phyloP scores from a whole-genome alignment of 2,113 vertebrate species.

The Coregonus clupeaformis region DNA sequence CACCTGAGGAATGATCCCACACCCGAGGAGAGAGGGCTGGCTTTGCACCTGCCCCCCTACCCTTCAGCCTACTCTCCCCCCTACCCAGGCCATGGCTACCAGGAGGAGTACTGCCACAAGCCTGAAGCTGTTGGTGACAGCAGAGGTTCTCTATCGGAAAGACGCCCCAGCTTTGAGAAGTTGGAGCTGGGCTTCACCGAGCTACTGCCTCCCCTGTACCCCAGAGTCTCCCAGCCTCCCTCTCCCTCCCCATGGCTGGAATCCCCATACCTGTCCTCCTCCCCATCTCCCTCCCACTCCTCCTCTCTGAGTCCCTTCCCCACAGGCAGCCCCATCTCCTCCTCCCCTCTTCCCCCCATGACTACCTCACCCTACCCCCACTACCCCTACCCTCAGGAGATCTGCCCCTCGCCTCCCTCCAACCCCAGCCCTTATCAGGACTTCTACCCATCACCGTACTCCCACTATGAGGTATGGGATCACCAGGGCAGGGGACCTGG shows the following conservation, averaged over 20 bases:
- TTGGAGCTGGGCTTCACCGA: slow-evolving; percentile 79
- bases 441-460: slow-evolving; percentile 61
- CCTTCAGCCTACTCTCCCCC: slow-evolving; percentile 65
- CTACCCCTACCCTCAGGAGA: slow-evolving; percentile 69
- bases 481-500: slow-evolving; percentile 46
- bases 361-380: slow-evolving; percentile 66
- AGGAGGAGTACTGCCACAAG: slow-evolving; percentile 65
- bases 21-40: slow-evolving; percentile 57
- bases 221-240: slow-evolving; percentile 60
- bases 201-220: slow-evolving; percentile 74
- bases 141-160: slow-evolving; percentile 53
- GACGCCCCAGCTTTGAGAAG: slow-evolving; percentile 74
- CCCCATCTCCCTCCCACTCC: slow-evolving; percentile 77
- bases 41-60: slow-evolving; percentile 69
- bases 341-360: slow-evolving; percentile 69
- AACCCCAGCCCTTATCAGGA: slow-evolving; percentile 66
- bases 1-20: slow-evolving; percentile 43
- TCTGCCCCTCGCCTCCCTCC: slow-evolving; percentile 67
- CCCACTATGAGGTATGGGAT: slow-evolving; percentile 74
- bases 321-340: slow-evolving; percentile 71
- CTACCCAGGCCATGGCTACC: slow-evolving; percentile 60
- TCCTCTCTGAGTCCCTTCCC: slow-evolving; percentile 76
- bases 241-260: slow-evolving; percentile 76
- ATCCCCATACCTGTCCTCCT: slow-evolving; percentile 78
- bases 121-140: slow-evolving; percentile 63